phyloP scores from a whole-genome alignment of 2,113 vertebrate genomes.

The Vombatus ursinus region DNA sequence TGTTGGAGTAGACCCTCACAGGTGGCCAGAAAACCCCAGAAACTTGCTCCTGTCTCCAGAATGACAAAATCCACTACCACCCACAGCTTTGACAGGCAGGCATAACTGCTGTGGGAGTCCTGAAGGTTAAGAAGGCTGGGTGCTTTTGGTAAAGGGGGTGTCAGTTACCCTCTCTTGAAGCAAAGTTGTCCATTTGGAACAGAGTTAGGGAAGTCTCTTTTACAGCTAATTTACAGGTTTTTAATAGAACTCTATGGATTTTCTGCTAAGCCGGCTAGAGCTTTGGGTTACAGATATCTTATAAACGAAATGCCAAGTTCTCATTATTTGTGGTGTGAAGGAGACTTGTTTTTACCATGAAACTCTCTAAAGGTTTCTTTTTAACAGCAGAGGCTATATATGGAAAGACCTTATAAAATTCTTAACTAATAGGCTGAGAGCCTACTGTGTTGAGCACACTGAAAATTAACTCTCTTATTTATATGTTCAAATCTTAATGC shows the following conservation, averaged over 20 bases:
- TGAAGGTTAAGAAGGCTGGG: background rate
- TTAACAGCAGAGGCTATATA: background rate
- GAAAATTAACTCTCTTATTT: constrained; percentile 37
- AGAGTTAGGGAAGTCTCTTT: background rate
- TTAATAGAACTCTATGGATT: constrained; percentile 44
- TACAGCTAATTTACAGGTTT: constrained; percentile 49
- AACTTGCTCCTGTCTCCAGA: background rate
- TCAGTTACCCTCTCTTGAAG: background rate
- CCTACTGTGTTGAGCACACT: background rate
- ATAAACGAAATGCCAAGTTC: constrained; percentile 49
- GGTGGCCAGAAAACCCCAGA: background rate
- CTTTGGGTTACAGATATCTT: constrained; percentile 44
- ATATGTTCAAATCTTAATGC: background rate
- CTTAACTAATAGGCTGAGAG: constrained; percentile 40
- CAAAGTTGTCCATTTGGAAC: background rate
- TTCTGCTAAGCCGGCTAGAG: constrained; percentile 25
- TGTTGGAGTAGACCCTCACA: background rate
- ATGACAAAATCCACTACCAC: background rate
- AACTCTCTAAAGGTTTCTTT: constrained; percentile 21
- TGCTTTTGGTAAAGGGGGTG: background rate
- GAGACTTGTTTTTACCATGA: constrained; percentile 3
- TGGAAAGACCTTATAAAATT: background rate
- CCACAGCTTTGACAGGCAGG: background rate
- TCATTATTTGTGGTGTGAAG: constrained; percentile 15
- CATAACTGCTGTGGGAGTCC: background rate